Conservation (phyloP, 2,888 invertebrate genomes). For the Polymixis flavicincta region DNA sequence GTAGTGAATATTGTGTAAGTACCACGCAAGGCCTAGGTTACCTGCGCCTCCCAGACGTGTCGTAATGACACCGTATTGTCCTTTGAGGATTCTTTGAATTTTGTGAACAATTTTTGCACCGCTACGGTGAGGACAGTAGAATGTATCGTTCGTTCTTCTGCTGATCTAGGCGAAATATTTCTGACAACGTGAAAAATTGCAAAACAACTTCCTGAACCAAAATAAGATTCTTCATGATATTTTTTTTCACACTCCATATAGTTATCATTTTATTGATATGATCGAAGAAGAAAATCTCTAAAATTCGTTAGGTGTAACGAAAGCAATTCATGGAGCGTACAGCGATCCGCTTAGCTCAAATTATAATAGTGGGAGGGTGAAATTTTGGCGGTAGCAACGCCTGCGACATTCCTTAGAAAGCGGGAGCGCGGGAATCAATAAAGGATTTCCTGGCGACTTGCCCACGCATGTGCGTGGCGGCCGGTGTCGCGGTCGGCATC, state of each 20-base stretch:
- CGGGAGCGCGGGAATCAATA: slow-evolving; percentile 90
- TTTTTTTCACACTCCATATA: slow-evolving; percentile 48
- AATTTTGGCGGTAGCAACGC: slow-evolving; percentile 87
- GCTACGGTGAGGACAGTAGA: neutral
- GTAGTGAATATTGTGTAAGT: slow-evolving; percentile 42
- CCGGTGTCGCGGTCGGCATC: slow-evolving; percentile 68
- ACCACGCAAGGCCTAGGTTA: slow-evolving; percentile 25
- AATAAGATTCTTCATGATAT: neutral
- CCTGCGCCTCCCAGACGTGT: slow-evolving; percentile 12
- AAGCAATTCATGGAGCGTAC: slow-evolving; percentile 77
- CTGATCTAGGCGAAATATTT: neutral
- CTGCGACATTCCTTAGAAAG: slow-evolving; percentile 89
- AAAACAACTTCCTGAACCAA: neutral
- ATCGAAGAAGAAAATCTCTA: slow-evolving; percentile 62
- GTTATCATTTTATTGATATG: slow-evolving; percentile 36
- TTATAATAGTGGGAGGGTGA: slow-evolving; percentile 82
- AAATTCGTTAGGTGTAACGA: slow-evolving; percentile 74
- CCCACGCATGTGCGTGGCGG: slow-evolving; percentile 90
- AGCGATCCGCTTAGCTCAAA: slow-evolving; percentile 83
- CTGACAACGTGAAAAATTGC: neutral
- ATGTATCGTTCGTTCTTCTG: neutral
- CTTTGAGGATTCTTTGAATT: neutral
- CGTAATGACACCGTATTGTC: slow-evolving; percentile 15
- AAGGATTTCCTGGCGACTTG: slow-evolving; percentile 90
- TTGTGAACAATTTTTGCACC: neutral